Base-by-base conservation (phyloP, 1,140 invertebrate species). In the Lineus longissimus region DNA sequence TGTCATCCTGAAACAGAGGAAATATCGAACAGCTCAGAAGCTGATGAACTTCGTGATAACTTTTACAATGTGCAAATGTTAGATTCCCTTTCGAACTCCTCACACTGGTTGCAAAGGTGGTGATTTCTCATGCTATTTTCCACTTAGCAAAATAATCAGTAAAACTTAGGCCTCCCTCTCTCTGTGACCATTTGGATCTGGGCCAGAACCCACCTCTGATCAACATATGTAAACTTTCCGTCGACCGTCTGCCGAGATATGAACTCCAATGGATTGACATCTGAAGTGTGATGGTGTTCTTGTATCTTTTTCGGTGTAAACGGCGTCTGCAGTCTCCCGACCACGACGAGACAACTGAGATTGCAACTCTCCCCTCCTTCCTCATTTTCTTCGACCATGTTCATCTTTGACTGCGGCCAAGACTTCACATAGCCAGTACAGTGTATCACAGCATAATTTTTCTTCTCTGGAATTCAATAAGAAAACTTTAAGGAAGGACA, bases 361-460 rank as follows among this genome's bases (percentile, higher is more conserved):
- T 90, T 93, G 73, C 88, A 88, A 0, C 86, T 82, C 36, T 92
- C 90, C 11, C 85, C 85, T 64, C 92, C 91, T 27, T 81, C 86
- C 41, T 81, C 79, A 7, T 71, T 73, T 25, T 76, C 76, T 87
- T 88, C 67, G 88, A 88, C 62, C 87, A 79, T 59, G 51, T 74
- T 76, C 51, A 90, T 86, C 81, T 92, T 92, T 1, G 88, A 87
- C 6, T 91, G 88, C 2, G 89, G 87, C 93, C 92, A 95, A 0
- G 92, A 93, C 75, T 96, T 96, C 7, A 97, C 80, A 76, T 96
- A 96, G 0, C 94, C 93, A 41, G 90, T 93, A 75, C 91, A 93
- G 74, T 93, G 91, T 62, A 93, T 90, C 19, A 92, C 88, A 67
- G 85, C 87, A 75, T 90, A 93, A 25, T 69, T 71, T 69, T 88